Conservation (phyloP, 30 jellyfish, hydroid and myxozoan species). For the Turritopsis rubra region DNA sequence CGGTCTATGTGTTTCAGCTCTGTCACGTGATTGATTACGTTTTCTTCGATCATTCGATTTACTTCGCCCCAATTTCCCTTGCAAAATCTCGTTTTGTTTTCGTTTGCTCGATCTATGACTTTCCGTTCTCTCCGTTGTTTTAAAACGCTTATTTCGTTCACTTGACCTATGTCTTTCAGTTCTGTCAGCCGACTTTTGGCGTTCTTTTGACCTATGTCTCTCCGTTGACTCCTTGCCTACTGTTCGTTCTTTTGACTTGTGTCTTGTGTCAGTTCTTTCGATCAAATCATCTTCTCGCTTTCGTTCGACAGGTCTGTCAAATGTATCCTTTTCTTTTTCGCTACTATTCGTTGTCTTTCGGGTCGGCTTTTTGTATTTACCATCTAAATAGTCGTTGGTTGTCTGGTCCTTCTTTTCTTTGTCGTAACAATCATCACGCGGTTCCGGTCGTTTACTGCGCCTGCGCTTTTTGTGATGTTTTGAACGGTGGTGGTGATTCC, state of each 20-base stretch:
- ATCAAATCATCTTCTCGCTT: not conserved
- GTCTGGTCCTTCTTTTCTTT: not conserved
- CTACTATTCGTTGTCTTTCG: not conserved
- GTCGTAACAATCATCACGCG: not conserved
- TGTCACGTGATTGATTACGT: constrained; percentile 14
- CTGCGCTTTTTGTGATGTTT: not conserved
- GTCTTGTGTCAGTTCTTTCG: not conserved
- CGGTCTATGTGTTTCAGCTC: not conserved
- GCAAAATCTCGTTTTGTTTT: not conserved
- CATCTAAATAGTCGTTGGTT: not conserved
- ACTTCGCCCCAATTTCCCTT: not conserved
- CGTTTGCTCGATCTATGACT: not conserved
- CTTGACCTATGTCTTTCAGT: not conserved
- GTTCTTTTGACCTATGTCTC: not conserved
- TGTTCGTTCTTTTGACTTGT: not conserved
- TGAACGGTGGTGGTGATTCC: not conserved
- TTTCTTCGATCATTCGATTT: not conserved
- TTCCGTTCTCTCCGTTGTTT: no score
- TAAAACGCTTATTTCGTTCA: no score
- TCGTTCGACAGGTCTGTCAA: not conserved
- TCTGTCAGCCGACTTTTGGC: not conserved
- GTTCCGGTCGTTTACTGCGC: not conserved
- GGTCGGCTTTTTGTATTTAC: not conserved
- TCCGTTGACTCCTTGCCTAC: not conserved
- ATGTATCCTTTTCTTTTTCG: not conserved